A percentile compares a stretch with the other conserved stretches of the same genome.
Conservation (phyloP, 2,888 invertebrate species). For the Oxystoma pomonae region DNA sequence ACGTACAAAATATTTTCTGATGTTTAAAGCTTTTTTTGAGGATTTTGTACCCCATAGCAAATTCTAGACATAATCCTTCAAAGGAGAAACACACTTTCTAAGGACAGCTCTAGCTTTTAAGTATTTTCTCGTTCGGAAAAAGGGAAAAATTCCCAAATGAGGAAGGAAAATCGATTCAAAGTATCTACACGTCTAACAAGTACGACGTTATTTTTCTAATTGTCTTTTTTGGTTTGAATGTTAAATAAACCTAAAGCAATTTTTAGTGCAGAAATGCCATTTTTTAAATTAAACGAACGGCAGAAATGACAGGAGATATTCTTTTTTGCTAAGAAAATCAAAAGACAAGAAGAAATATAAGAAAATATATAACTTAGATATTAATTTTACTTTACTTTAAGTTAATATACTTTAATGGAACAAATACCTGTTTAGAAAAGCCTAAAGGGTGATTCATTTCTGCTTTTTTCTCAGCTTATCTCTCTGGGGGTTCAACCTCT, state of each 20-base stretch:
- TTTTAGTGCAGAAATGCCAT: too few species aligned
- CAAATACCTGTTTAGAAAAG: constrained; percentile 9
- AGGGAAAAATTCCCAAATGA: background rate
- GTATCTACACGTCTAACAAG: too few species aligned
- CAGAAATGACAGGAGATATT: too few species aligned
- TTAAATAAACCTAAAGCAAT: too few species aligned
- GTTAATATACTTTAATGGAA: background rate
- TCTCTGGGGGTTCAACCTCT: constrained; percentile 14
- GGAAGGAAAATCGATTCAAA: background rate
- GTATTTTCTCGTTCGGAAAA: background rate
- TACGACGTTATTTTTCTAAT: too few species aligned
- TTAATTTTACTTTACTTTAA: too few species aligned
- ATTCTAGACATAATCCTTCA: background rate
- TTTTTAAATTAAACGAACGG: too few species aligned
- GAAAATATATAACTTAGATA: too few species aligned
- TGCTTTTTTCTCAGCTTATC: constrained; percentile 10
- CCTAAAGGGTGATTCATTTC: constrained; percentile 19
- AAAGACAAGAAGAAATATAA: too few species aligned
- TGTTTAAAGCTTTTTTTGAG: background rate
- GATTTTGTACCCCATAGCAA: background rate
- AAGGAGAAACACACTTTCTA: background rate
- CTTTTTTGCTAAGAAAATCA: too few species aligned
- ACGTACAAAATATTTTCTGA: background rate
- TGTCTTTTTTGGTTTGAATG: too few species aligned
- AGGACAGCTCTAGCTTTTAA: background rate